phyloP scores from a whole-genome alignment of 2,888 invertebrate genomes.

The Pristionchus maxplancki region DNA sequence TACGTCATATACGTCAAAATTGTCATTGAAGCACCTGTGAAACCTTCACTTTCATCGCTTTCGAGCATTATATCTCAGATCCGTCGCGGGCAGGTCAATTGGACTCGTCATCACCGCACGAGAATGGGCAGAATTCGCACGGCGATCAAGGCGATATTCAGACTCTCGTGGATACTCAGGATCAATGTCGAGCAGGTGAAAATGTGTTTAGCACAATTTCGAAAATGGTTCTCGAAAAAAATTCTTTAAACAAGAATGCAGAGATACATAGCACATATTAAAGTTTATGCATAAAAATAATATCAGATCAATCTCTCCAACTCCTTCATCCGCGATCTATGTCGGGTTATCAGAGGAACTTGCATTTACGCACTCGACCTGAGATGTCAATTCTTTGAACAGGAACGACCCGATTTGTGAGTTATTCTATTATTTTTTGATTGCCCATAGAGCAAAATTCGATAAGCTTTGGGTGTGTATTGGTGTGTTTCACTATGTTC shows the following conservation, averaged over 20 bases:
- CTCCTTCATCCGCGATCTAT: constrained; percentile 16
- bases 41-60: too few relatives aligned
- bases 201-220: too few relatives aligned
- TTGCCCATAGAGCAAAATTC: too few relatives aligned
- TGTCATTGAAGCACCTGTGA: too few relatives aligned
- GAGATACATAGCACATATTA: background rate
- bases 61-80: too few relatives aligned
- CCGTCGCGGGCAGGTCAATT: background rate
- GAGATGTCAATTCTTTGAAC: background rate
- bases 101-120: background rate
- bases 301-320: background rate
- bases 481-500: too few relatives aligned
- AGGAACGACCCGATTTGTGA: constrained; percentile 21
- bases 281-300: background rate
- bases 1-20: too few relatives aligned
- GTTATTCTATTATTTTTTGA: background rate
- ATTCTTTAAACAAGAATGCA: too few relatives aligned
- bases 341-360: background rate
- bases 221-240: too few relatives aligned
- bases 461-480: too few relatives aligned
- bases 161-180: background rate
- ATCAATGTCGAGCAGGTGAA: constrained; percentile 11
- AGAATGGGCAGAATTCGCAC: constrained; percentile 22
- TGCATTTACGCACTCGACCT: background rate
- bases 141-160: background rate